Conservation (phyloP, 2,888 invertebrate genomes). For the Boloria euphrosyne region DNA sequence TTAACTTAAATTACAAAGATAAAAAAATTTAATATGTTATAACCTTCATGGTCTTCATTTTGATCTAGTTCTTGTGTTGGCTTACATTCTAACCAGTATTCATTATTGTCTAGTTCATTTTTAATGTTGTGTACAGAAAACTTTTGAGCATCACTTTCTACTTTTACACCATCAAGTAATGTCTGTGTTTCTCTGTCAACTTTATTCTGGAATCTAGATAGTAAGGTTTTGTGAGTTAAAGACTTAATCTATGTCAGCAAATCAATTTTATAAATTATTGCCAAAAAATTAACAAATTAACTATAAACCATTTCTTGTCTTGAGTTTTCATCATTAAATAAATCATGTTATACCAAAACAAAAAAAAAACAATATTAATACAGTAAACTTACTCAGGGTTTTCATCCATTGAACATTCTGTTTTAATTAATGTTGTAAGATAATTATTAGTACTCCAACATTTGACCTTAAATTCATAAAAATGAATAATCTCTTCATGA, state of each 20-base stretch:
- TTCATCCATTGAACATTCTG: conserved; percentile 8
- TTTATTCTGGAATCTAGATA: conserved; percentile 11
- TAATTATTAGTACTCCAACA: conserved; percentile 65
- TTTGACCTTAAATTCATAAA: conserved; percentile 69
- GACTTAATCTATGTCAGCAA: neutral
- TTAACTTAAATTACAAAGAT: too few species aligned
- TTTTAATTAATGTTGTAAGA: conserved; percentile 52
- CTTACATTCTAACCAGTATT: neutral
- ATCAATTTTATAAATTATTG: neutral
- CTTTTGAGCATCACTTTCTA: neutral
- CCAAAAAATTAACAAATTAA: neutral
- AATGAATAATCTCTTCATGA: conserved; percentile 55
- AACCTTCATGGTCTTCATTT: conserved; percentile 13
- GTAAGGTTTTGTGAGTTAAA: too few species aligned
- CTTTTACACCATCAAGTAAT: conserved; percentile 14
- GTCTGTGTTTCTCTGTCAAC: conserved; percentile 26
- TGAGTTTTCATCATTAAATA: neutral
- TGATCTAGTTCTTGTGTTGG: neutral
- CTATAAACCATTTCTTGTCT: too few species aligned
- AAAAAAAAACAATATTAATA: neutral
- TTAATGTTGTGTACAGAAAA: neutral
- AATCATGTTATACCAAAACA: too few species aligned
- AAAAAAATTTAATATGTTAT: neutral
- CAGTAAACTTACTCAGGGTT: conserved; percentile 12
- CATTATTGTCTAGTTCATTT: conserved; percentile 11